These are phyloP conservation scores for Peucedramus taeniatus DNA, from an alignment of 2,113 vertebrate species.

Conservation along the genomic window DNA sequence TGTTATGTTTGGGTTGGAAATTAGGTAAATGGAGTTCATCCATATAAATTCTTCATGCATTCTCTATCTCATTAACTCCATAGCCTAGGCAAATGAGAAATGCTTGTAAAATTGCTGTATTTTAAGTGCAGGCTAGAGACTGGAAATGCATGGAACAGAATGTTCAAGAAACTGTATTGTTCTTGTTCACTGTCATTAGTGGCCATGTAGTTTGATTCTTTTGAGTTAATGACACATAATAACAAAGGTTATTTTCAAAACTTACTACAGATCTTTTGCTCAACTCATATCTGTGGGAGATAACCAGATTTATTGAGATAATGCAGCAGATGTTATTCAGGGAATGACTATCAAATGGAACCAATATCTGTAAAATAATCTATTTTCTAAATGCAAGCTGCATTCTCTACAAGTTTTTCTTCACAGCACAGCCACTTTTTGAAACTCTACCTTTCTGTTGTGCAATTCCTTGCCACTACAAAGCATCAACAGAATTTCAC, in stretches of 20 bases:
- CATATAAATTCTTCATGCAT: background rate
- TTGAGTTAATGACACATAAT: slow-evolving; percentile 11
- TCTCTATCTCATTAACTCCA: slow-evolving; percentile 29
- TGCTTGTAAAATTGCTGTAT: background rate
- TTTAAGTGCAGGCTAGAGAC: slow-evolving; percentile 5
- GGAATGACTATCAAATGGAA: slow-evolving; percentile 2
- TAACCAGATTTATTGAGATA: slow-evolving; percentile 32
- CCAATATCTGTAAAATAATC: slow-evolving; percentile 18
- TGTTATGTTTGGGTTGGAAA: background rate
- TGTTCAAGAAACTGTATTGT: background rate
- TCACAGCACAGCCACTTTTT: background rate
- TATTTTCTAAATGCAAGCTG: slow-evolving; percentile 15
- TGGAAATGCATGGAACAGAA: slow-evolving; percentile 20
- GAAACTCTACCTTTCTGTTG: background rate
- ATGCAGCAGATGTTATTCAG: slow-evolving; percentile 25
- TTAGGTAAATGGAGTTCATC: slow-evolving; percentile 8
- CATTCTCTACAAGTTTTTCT: background rate
- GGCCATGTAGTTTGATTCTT: background rate
- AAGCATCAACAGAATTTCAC: background rate
- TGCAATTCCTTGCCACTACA: background rate
- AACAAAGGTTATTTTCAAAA: slow-evolving; percentile 42
- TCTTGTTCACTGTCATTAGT: slow-evolving; percentile 20
- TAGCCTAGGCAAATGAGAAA: slow-evolving; percentile 32
- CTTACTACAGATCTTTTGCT: background rate
- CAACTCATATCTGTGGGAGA: background rate